Base-by-base conservation (phyloP, 2,113 vertebrate genomes). In the Oncorhynchus kisutch region DNA sequence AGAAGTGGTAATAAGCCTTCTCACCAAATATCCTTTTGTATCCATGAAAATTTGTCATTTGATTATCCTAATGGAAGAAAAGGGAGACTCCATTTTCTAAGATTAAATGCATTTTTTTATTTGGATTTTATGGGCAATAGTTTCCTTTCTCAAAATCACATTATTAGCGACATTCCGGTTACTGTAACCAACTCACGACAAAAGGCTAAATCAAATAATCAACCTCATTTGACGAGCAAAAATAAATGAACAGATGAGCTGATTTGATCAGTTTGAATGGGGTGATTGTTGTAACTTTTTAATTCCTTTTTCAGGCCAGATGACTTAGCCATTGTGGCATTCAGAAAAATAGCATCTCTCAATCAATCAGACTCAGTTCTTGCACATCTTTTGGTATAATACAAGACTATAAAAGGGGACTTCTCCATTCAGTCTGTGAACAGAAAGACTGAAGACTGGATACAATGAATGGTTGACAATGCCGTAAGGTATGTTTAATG, bases 381-480 rank as follows among this genome's bases (percentile, higher is more conserved):
- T 29, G 71, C 29, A 71, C 65, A 81, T 82, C 64, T 82, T 76
- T 78, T 39, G 65, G 74, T 66, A 77, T 34, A 86, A 73, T 78
- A 57, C 68, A 78, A 82, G 51, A 16, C 49, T 14, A 51, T 51
- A 51, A 51, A 16, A 51, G 14, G 75, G 76, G 76, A 73, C 83
- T 75, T 87, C 81, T 82, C 85, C 45, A 74, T 74, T 74, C 69
- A 74, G 49, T 54, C 79, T 74, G 81, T 75, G 81, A 76, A 78
- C 13, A 1, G 78, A 76, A 82, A 79, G 79, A 65, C 85, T 87
- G 72, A 27, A 27, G 27, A 27, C 27, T 51, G 49, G 4, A 13
- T 13, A 16, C 49, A 16, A 20, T 83, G 73, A 84, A 76, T 66
- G 68, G 78, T 14, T 51, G 69, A 84, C 82, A 69, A 24, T 11